Percentiles rank a stretch among this genome's conserved stretches.
These are phyloP conservation scores for Passer montanus DNA, from an alignment of 2,113 vertebrate genomes.

Conservation along the genomic window DNA sequence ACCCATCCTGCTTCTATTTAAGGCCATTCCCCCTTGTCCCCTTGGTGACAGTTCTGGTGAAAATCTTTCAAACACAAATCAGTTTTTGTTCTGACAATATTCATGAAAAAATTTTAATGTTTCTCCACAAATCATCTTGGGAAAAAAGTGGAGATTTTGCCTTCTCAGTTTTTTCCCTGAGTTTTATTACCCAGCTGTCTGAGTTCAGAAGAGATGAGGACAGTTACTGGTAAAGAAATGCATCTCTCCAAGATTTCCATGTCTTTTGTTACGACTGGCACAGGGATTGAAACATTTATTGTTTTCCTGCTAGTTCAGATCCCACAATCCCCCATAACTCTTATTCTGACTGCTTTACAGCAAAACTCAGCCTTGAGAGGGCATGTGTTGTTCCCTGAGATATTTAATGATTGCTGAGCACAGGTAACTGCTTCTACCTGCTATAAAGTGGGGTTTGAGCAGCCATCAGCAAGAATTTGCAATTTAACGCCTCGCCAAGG, in stretches of 20 bases:
- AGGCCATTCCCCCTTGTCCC: rapidly evolving
- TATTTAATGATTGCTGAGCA: background rate
- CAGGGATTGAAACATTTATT: background rate
- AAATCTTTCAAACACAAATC: background rate
- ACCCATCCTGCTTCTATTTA: background rate
- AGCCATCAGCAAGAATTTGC: background rate
- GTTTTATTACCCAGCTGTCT: background rate
- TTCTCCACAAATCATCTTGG: background rate
- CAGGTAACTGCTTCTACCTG: background rate
- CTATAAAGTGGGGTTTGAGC: background rate
- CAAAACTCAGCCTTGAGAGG: background rate
- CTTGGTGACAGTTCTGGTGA: background rate
- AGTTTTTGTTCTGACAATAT: background rate
- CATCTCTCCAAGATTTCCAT: background rate
- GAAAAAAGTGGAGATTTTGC: background rate
- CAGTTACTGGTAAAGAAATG: background rate
- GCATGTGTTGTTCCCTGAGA: background rate
- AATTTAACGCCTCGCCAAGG: background rate
- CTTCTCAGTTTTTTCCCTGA: background rate
- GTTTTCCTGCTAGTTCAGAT: background rate
- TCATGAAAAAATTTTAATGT: background rate
- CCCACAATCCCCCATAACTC: background rate
- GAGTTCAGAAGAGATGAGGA: background rate
- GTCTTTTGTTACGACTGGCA: background rate
- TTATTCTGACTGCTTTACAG: background rate